phyloP scores from a whole-genome alignment of 2,113 vertebrate genomes.

The Alligator mississippiensis region DNA sequence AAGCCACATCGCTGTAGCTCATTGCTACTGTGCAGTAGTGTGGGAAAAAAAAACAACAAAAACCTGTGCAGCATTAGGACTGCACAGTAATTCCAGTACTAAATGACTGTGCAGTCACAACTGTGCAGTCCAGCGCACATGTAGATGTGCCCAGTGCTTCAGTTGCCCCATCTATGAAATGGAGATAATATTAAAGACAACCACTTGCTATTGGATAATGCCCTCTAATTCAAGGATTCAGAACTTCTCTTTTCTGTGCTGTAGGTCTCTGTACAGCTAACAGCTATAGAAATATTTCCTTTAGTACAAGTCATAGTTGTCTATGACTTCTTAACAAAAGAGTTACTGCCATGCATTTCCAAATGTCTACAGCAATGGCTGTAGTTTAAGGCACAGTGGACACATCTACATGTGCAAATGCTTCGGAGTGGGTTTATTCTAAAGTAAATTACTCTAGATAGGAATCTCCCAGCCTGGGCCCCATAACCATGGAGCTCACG shows the following conservation, averaged over 20 bases:
- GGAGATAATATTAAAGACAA: background rate
- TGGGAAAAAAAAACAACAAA: too few species aligned
- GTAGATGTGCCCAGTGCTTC: background rate
- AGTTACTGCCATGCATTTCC: accelerated
- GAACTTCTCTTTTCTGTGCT: background rate
- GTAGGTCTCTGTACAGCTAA: background rate
- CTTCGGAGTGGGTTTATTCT: too few species aligned
- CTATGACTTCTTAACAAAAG: accelerated
- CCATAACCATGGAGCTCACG: too few species aligned
- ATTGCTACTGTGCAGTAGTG: too few species aligned
- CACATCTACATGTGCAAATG: too few species aligned
- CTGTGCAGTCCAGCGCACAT: too few species aligned
- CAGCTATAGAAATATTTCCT: background rate
- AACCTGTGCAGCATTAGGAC: too few species aligned
- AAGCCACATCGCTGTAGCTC: too few species aligned
- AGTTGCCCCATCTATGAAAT: background rate
- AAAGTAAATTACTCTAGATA: too few species aligned
- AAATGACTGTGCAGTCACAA: too few species aligned
- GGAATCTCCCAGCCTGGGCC: too few species aligned
- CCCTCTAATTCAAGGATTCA: background rate
- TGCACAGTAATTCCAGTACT: too few species aligned
- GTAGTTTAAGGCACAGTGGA: background rate
- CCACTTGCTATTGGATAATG: background rate
- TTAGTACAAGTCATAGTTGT: background rate
- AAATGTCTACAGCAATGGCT: background rate